Percentiles rank a stretch among this genome's conserved stretches.
Evolutionary conservation across 2,113 vertebrate species (phyloP).

Genomic region (Sciurus niger): DNA sequence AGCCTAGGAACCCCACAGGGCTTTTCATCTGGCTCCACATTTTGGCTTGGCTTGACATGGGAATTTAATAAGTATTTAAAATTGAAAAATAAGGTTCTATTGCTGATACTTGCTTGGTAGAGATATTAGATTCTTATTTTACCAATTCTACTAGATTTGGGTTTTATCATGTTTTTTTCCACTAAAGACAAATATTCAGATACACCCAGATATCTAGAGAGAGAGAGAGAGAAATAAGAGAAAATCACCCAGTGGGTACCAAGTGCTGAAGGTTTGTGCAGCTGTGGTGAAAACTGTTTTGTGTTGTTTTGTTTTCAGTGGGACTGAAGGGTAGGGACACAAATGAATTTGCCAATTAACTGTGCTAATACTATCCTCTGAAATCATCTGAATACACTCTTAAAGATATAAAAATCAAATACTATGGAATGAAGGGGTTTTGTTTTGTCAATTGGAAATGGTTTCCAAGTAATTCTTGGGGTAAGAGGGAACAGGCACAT

Average conservation of each 20-base stretch:
- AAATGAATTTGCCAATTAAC: background rate
- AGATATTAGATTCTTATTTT: slow-evolving; percentile 55
- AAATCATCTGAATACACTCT: background rate
- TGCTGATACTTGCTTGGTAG: background rate
- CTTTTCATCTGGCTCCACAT: background rate
- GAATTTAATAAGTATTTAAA: slow-evolving; percentile 25
- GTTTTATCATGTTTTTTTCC: background rate
- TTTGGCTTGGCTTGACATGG: background rate
- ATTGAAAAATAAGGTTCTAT: slow-evolving; percentile 57
- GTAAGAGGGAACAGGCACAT: background rate
- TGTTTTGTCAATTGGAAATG: background rate
- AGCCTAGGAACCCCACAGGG: background rate
- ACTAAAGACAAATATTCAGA: background rate
- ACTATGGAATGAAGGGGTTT: background rate
- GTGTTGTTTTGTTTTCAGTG: background rate
- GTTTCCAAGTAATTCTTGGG: background rate
- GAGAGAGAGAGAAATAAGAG: background rate
- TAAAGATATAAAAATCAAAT: background rate
- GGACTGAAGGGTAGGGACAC: background rate
- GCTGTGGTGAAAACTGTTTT: background rate
- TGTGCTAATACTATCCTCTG: background rate
- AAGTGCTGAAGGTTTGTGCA: background rate
- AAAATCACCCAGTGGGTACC: background rate
- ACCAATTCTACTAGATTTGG: slow-evolving; percentile 6
- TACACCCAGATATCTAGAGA: background rate